Evolutionary conservation across 1,140 invertebrate genomes (phyloP), one percentile per base, ranked within the genome.

Genomic region (Atta texana): DNA sequence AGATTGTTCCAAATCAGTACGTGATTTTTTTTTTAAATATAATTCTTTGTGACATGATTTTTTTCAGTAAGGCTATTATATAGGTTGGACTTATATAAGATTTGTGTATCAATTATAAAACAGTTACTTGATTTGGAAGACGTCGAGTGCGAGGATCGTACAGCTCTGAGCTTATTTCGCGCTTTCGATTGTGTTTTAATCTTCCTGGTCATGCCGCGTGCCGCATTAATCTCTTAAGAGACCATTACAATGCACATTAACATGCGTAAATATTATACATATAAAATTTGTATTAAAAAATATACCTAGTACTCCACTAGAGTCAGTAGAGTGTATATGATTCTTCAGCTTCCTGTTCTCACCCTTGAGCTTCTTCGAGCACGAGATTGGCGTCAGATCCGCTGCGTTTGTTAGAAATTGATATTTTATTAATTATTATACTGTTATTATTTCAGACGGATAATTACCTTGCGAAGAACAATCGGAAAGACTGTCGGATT

Each of bases 381-480:
- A 44, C 55, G 24, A 55, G 28, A 78, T 28, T 77, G 80, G 86
- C 3, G 72, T 31, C 7, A 88, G 53, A 66, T 90, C 82, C 28
- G 59, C 76, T 90, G 18, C 63, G 51, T 81, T 75, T 80, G 2
- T 68, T 16, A 21, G 4, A 72, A 74, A 44, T n/a, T 0, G 6
- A 68, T 69, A 59, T 57, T 31, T 72, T 24, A 3, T 61, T 63
- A 49, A 74, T 1, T 0, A 75, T 59, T 75, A 14, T 10, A 55
- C 1, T n/a, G 16, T 2, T 59, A 12, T 57, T 44, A 14, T 61
- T 82, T 82, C 39, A 59, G 7, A 49, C 1, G 2, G 7, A 59
- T 66, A 55, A 44, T 64, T 90, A 94, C 94, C 91, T 88, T 92
- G 88, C 2, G 91, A 94, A 7, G 93, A 94, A 81, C 86, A 89